Evolutionary conservation across 2,888 invertebrate genomes (phyloP).

Genomic region (Prenolepis imparis): DNA sequence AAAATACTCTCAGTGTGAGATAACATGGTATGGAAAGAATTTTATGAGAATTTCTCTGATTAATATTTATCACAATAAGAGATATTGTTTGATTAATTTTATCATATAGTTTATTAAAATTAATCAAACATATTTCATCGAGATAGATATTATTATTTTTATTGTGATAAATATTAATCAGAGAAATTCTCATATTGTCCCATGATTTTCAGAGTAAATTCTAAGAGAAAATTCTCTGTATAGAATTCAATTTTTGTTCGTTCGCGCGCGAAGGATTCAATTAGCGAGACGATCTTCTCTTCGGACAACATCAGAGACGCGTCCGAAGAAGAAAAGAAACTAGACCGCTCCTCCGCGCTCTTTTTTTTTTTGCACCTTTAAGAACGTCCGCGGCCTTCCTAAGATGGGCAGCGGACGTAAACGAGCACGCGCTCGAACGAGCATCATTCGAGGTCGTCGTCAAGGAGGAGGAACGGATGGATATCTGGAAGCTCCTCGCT

Average conservation of each 20-base stretch:
- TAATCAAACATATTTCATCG: too few species aligned
- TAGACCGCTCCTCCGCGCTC: slow-evolving; percentile 14
- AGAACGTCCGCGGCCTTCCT: slow-evolving; percentile 64
- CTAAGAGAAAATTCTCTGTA: too few species aligned
- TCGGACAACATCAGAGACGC: neutral
- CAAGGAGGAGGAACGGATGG: slow-evolving; percentile 63
- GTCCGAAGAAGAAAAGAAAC: slow-evolving; percentile 29
- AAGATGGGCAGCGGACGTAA: slow-evolving; percentile 74
- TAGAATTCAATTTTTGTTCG: neutral
- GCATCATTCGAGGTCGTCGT: slow-evolving; percentile 27
- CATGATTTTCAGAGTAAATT: too few species aligned
- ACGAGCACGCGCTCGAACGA: slow-evolving; percentile 59
- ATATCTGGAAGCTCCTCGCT: slow-evolving; percentile 63
- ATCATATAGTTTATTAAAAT: too few species aligned
- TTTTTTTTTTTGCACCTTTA: slow-evolving; percentile 37
- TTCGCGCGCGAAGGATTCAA: neutral
- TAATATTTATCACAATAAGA: too few species aligned
- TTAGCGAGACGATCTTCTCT: slow-evolving; percentile 5
- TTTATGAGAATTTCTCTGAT: too few species aligned
- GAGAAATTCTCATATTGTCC: too few species aligned
- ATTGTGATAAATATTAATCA: too few species aligned
- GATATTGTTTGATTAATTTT: too few species aligned
- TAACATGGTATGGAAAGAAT: too few species aligned
- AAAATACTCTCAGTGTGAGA: too few species aligned
- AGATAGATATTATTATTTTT: too few species aligned